Conservation (phyloP, 2,113 vertebrate species). For the Laticauda colubrina region DNA sequence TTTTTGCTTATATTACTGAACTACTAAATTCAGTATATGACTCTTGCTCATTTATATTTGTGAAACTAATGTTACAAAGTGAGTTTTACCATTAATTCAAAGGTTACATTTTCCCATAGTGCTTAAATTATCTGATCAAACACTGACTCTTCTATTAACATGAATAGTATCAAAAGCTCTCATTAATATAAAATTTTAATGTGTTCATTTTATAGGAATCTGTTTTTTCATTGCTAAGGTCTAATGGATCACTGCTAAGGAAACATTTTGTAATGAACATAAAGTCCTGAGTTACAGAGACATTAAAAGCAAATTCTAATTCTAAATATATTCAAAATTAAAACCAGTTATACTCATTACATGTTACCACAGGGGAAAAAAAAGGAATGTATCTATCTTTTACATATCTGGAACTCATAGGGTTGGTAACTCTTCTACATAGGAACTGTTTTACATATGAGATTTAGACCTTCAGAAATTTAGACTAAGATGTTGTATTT, state of each 20-base stretch:
- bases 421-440: neutral
- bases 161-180: neutral
- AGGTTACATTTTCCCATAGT: neutral
- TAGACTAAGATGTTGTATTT: neutral
- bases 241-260: neutral
- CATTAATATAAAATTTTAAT: slow-evolving; percentile 5
- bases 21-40: neutral
- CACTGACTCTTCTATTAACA: slow-evolving; percentile 11
- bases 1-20: neutral
- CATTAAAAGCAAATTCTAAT: neutral
- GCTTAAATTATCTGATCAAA: neutral
- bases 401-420: neutral
- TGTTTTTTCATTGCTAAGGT: neutral
- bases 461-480: too few relatives aligned
- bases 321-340: neutral
- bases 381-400: neutral
- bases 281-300: slow-evolving; percentile 23
- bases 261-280: slow-evolving; percentile 30
- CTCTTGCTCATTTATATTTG: neutral
- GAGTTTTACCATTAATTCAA: neutral
- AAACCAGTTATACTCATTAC: neutral
- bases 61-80: neutral
- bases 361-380: neutral
- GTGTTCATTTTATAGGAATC: slow-evolving; percentile 21
- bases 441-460: too few relatives aligned